Percentiles rank a stretch among this genome's conserved stretches.
Evolutionary conservation across 2,113 vertebrate genomes (phyloP).

Genomic region (Gadus macrocephalus): DNA sequence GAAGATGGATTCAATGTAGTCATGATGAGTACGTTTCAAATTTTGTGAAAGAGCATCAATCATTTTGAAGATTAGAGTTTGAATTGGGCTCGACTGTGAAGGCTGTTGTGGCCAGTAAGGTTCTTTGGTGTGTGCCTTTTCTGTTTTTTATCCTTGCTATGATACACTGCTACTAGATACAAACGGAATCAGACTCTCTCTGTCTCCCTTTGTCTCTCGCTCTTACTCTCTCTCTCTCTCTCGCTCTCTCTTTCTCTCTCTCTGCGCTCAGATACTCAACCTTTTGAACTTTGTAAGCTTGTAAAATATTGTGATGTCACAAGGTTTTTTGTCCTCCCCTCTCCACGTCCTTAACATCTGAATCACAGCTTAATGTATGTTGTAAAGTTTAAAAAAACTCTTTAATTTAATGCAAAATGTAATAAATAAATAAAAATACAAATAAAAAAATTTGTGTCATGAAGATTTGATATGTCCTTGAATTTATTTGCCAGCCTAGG

Average conservation of each 20-base stretch:
- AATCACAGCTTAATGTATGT: slow-evolving; percentile 92
- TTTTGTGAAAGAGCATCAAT: slow-evolving; percentile 23
- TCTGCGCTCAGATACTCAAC: slow-evolving; percentile 66
- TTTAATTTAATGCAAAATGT: slow-evolving; percentile 83
- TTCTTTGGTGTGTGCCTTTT: slow-evolving; percentile 90
- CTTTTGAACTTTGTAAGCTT: slow-evolving; percentile 90
- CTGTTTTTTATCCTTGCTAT: slow-evolving; percentile 88
- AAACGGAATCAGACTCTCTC: slow-evolving; percentile 70
- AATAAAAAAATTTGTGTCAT: slow-evolving; percentile 79
- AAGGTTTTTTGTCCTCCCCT: slow-evolving; percentile 80
- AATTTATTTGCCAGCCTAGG: slow-evolving; percentile 25
- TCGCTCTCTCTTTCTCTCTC: slow-evolving; percentile 26
- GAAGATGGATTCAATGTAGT: slow-evolving; percentile 23
- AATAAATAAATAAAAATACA: slow-evolving; percentile 79
- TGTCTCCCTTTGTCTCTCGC: no score
- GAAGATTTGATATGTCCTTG: slow-evolving; percentile 49
- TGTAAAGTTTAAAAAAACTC: slow-evolving; percentile 84
- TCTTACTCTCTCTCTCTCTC: no score
- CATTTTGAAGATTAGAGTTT: slow-evolving; percentile 23
- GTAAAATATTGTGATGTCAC: slow-evolving; percentile 96
- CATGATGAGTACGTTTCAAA: slow-evolving; percentile 27
- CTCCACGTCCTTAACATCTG: slow-evolving; percentile 87
- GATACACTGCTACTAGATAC: slow-evolving; percentile 81
- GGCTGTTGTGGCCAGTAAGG: slow-evolving; percentile 66
- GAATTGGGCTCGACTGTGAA: slow-evolving; percentile 43